A percentile compares a stretch with the other conserved stretches of the same genome.
These are phyloP conservation scores for Drosophila macrospina DNA, from an alignment of 2,888 invertebrate genomes.

Conservation along the genomic window DNA sequence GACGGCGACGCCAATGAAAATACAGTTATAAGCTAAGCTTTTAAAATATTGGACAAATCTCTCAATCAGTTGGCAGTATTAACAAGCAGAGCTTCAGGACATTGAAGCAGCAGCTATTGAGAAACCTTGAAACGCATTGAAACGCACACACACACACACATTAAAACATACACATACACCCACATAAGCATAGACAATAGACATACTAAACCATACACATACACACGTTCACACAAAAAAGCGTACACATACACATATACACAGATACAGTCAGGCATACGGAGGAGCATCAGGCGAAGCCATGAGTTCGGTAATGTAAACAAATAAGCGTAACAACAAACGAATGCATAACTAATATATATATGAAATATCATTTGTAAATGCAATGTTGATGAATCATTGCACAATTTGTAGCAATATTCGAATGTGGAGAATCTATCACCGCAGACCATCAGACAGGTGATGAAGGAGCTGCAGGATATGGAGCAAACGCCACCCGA, in stretches of 20 bases:
- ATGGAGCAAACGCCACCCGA: conserved; percentile 94
- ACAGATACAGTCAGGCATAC: conserved; percentile 15
- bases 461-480: conserved; percentile 94
- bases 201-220: conserved; percentile 6
- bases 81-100: conserved; percentile 30
- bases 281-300: conserved; percentile 36
- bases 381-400: too few relatives aligned
- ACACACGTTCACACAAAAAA: conserved; percentile 6
- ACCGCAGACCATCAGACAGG: conserved; percentile 95
- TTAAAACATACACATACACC: conserved; percentile 5
- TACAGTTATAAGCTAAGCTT: conserved; percentile 38
- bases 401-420: conserved; percentile 87
- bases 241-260: conserved; percentile 1
- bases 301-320: conserved; percentile 75
- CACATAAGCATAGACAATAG: conserved; percentile 17
- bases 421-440: conserved; percentile 98
- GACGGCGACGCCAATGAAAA: conserved; percentile 45
- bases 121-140: conserved; percentile 57
- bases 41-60: background rate
- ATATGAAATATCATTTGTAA: background rate
- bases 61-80: conserved; percentile 7
- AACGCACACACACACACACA: conserved; percentile 12
- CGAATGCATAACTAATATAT: background rate
- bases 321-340: conserved; percentile 40
- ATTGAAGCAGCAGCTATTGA: conserved; percentile 30